phyloP scores from a whole-genome alignment of 1,140 invertebrate species.

The Calliphora vicina region DNA sequence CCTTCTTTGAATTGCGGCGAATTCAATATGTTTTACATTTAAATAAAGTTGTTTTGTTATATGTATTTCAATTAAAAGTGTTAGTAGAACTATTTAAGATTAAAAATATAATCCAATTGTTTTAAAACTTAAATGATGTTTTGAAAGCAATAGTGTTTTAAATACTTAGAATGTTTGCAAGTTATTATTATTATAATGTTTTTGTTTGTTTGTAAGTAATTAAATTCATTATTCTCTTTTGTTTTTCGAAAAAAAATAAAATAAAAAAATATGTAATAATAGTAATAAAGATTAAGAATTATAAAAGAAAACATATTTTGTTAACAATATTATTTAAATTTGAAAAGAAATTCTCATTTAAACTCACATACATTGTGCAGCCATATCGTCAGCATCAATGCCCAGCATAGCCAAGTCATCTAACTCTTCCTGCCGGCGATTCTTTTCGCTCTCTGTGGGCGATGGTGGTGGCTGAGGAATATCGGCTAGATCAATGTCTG shows the following conservation, averaged over 20 bases:
- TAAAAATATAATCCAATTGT: no score
- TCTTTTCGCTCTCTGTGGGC: slow-evolving; percentile 55
- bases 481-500: slow-evolving; percentile 44
- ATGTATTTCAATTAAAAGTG: no score
- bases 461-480: slow-evolving; percentile 53
- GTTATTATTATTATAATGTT: no score
- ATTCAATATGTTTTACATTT: no score
- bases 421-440: slow-evolving; percentile 65
- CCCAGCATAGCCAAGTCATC: slow-evolving; percentile 75
- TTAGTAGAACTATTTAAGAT: no score
- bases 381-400: slow-evolving; percentile 74
- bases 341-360: background rate
- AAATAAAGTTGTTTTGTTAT: no score
- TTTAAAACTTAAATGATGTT: no score
- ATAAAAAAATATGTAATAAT: background rate
- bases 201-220: background rate
- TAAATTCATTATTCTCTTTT: background rate
- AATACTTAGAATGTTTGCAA: background rate
- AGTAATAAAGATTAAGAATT: background rate
- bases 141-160: no score
- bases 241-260: background rate
- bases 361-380: slow-evolving; percentile 66
- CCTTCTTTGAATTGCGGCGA: no score
- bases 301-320: background rate
- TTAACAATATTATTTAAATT: slow-evolving; percentile 2